phyloP scores from a whole-genome alignment of 2,113 vertebrate species.

The Dolichotis patagonum region DNA sequence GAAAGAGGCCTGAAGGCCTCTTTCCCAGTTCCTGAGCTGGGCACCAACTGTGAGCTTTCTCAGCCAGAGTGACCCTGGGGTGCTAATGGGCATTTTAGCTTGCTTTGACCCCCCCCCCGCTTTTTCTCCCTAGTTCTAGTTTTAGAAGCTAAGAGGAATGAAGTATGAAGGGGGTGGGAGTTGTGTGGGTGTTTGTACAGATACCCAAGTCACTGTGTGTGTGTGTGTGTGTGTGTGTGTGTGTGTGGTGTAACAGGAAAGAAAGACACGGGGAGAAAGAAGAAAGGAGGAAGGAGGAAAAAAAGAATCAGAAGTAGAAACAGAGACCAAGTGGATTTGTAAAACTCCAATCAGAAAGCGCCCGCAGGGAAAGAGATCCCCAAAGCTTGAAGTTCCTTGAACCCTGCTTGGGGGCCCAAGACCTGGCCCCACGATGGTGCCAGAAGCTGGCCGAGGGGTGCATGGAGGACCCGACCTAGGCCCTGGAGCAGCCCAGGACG shows the following conservation, averaged over 20 bases:
- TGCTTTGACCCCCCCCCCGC: background rate
- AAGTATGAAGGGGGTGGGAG: background rate
- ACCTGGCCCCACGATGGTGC: too few relatives aligned
- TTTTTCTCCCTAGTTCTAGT: background rate
- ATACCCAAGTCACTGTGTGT: background rate
- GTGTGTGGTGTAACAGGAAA: background rate
- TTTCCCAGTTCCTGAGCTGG: background rate
- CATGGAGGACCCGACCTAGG: background rate
- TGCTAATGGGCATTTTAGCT: background rate
- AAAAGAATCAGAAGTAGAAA: background rate
- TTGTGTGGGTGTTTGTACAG: background rate
- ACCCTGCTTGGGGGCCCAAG: background rate
- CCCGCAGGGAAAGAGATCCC: background rate
- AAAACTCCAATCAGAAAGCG: background rate
- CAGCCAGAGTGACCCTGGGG: background rate
- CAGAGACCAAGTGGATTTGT: fast-evolving
- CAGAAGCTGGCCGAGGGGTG: background rate
- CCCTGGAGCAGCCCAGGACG: background rate
- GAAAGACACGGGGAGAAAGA: too few relatives aligned
- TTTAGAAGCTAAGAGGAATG: background rate
- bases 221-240: background rate
- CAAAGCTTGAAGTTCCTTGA: background rate
- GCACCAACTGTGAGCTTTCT: background rate
- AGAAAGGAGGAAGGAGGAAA: fast-evolving
- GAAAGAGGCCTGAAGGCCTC: background rate